Evolutionary conservation across 2,888 invertebrate genomes (phyloP), one percentile per base, ranked within the genome.

Genomic region (Protophormia terraenovae): DNA sequence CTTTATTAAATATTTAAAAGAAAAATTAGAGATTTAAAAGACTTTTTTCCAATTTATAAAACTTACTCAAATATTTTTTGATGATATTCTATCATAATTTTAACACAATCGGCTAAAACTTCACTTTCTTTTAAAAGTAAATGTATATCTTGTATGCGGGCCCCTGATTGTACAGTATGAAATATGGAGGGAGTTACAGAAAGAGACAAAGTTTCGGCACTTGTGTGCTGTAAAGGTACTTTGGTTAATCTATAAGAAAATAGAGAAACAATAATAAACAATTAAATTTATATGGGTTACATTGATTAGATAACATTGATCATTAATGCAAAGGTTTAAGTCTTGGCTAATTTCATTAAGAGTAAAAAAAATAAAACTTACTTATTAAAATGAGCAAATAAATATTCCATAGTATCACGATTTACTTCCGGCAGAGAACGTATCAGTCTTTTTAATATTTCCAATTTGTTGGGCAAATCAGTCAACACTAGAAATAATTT

Each of bases 1-100:
- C 53, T 82, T 79, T 38, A 27, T n/a, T n/a, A 80, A 58, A 72
- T 71, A 76, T n/a, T n/a, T 41, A 50, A 24, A 22, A 47, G n/a
- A 69, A 29, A 75, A 55, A 69, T 69, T 69, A 53, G 35, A 24
- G 22, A n/a, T n/a, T n/a, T n/a, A n/a, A n/a, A n/a, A n/a, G n/a
- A n/a, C n/a, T 50, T 41, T 64, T 41, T 64, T 47, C 24, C 6
- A 0, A n/a, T 29, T 50, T 38, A 19, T 5, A n/a, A 24, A 67
- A 90, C 91, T 92, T 88, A 92, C 92, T 92, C 91, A 87, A 92
- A 92, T 86, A 92, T 90, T 71, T 90, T 90, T 75, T 87, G 87
- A 67, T 91, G 90, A 86, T 92, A 91, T 86, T 92, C 91, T 80
- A 92, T 92, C 90, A 92, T 91, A 5, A 91, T 89, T 83, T 89